phyloP scores from a whole-genome alignment of 2,113 vertebrate genomes.

The Boulengeromyrus knoepffleri region DNA sequence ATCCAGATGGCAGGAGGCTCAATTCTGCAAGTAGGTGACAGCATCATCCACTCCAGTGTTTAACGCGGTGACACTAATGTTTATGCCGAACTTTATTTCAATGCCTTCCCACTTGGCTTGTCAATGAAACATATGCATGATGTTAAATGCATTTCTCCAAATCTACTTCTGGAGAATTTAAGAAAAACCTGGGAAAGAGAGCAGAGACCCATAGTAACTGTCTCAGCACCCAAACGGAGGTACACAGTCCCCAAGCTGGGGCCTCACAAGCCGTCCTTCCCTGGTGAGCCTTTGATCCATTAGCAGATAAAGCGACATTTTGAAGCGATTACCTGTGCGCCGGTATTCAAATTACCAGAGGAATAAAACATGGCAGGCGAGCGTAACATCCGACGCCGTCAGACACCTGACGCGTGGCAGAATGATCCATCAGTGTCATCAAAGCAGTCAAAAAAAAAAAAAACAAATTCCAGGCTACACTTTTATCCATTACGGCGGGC shows the following conservation, averaged over 20 bases:
- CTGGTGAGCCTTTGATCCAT: slow-evolving; percentile 29
- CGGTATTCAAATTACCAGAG: slow-evolving; percentile 44
- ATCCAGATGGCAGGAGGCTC: background rate
- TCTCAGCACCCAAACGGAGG: background rate
- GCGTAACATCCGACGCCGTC: slow-evolving; percentile 47
- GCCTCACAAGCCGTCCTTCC: background rate
- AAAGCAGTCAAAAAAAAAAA: slow-evolving; percentile 25
- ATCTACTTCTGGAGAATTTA: background rate
- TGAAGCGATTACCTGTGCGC: slow-evolving; percentile 51
- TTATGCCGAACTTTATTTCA: background rate
- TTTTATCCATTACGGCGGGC: slow-evolving; percentile 14
- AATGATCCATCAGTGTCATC: slow-evolving; percentile 41
- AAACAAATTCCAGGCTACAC: background rate
- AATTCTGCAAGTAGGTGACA: background rate
- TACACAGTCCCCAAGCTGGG: background rate
- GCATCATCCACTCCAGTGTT: background rate
- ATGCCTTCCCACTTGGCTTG: background rate
- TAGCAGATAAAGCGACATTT: slow-evolving; percentile 42
- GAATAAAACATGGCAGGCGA: slow-evolving; percentile 60
- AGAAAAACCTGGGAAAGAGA: background rate
- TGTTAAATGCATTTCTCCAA: background rate
- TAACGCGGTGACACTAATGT: background rate
- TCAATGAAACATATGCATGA: background rate
- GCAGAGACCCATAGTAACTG: background rate
- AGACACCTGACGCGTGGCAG: slow-evolving; percentile 39